Evolutionary conservation across 2,797 vertebrate species (phyloP), one percentile per base, ranked within the genome.

Genomic region (Urophycis tenuis): DNA sequence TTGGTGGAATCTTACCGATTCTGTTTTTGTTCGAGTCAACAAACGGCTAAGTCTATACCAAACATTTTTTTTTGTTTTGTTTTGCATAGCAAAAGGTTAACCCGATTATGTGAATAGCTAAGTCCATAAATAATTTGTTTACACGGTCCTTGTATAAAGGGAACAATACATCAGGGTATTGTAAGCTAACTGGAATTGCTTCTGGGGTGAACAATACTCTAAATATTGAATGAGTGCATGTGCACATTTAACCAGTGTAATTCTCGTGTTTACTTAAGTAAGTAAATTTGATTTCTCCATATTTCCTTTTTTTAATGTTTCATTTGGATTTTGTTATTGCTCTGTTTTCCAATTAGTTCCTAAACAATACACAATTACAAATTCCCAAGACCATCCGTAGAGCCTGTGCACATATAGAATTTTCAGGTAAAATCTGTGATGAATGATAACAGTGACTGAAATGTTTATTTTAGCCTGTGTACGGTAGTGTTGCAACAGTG

Each of bases 1-100:
- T 29, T 29, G 9, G 60, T 5, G 60, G 25, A 29, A 8, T 67
- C 60, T 25, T 67, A 60, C 53, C n/a, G 22, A 25, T 60, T 60
- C 9, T n/a, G 22, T 11, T 12, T 29, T 29, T 67, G 60, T 67
- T 29, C 60, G 6, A 29, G 60, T 67, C 60, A 53, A 64, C 60
- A 64, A 64, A 64, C 60, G 29, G 41, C 41, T 5, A 6, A 49
- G 41, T 14, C 41, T 17, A 49, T 17, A 25, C 60, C 8, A 29
- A 64, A 64, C 7, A 9, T 29, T 64, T 49, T 49, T 41, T 8
- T 1, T 60, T 60, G n/a, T 60, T 67, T 19, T 60, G n/a, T 29
- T 67, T 67, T 67, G 25, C 25, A 29, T 67, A 67, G 25, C 60
- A 67, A 29, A 67, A 67, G 60, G 60, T 67, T 67, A 67, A 67